Base-by-base conservation (phyloP, 2,888 invertebrate genomes). In the Parnassius apollo region DNA sequence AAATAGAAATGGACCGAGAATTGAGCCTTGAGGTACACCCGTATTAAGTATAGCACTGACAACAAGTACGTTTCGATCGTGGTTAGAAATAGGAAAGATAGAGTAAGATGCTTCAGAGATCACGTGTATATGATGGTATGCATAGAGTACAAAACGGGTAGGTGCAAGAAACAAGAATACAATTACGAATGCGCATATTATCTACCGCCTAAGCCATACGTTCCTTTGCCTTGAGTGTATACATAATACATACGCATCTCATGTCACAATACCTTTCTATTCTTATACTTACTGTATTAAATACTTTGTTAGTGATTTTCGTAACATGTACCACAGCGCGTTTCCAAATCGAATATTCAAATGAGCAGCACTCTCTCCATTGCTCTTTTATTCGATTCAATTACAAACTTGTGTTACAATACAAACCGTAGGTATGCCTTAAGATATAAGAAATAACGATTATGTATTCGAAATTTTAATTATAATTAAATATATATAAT, bases 361-460 rank as follows among this genome's bases (percentile, higher is more conserved):
- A 76, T 70, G 66, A 71, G 70, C 68, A 76, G 75, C 75, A 13
- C 62, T 75, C 74, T 72, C 71, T 71, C 68, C 74, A 77, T 78
- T 77, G 75, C 77, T 78, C 78, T 79, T 76, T 75, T 73, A 81
- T 83, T 83, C 77, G 75, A 77, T 82, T 84, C 85, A 86, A 86
- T 86, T 85, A 86, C 83, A 76, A 80, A 80, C 76, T 80, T 75
- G 81, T 82, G 84, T 83, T 83, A 81, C 78, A 79, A 82, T 81
- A 82, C 80, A 80, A 78, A 81, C 72, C 76, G 66, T 35, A 65
- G 46, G 25, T 61, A 51, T 66, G 75, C 75, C 65, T 1, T 59
- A 68, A 72, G 70, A 49, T 1, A 73, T 44, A 64, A 70, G 70
- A 67, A 65, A 46, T 2, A n/a, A 52, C 49, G 45, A 57, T 55